Evolutionary conservation across 2,888 invertebrate genomes (phyloP).

Genomic region (Andrena dorsata): DNA sequence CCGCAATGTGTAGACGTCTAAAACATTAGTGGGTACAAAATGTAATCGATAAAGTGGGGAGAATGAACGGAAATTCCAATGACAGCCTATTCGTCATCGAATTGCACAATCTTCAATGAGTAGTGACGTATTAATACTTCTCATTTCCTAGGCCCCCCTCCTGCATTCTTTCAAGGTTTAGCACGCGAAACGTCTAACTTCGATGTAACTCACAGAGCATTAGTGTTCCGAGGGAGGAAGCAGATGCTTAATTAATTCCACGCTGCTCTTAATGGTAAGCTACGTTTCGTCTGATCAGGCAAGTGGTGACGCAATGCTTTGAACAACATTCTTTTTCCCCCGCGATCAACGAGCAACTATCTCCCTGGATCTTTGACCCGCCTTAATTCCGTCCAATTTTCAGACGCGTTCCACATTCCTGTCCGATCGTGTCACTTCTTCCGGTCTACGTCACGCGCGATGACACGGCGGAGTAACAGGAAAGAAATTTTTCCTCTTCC

Average conservation of each 20-base stretch:
- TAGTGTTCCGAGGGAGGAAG: conserved; percentile 43
- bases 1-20: too few species aligned
- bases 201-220: background rate
- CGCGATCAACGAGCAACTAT: conserved; percentile 35
- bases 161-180: background rate
- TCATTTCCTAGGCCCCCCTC: background rate
- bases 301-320: conserved; percentile 60
- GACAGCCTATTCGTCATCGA: too few species aligned
- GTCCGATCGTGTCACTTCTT: conserved; percentile 55
- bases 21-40: too few species aligned
- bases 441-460: conserved; percentile 44
- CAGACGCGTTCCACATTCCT: conserved; percentile 57
- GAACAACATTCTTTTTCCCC: conserved; percentile 50
- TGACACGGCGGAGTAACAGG: conserved; percentile 10
- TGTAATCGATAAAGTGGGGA: too few species aligned
- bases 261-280: conserved; percentile 27
- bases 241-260: conserved; percentile 57
- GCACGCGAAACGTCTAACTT: conserved; percentile 10
- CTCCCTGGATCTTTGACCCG: conserved; percentile 73
- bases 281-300: conserved; percentile 35
- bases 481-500: conserved; percentile 1
- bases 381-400: conserved; percentile 66
- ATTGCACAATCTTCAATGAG: too few species aligned
- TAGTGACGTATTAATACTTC: too few species aligned
- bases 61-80: too few species aligned